Evolutionary conservation across 2,888 invertebrate species (phyloP), one percentile per base, ranked within the genome.

Genomic region (Arge pagana): DNA sequence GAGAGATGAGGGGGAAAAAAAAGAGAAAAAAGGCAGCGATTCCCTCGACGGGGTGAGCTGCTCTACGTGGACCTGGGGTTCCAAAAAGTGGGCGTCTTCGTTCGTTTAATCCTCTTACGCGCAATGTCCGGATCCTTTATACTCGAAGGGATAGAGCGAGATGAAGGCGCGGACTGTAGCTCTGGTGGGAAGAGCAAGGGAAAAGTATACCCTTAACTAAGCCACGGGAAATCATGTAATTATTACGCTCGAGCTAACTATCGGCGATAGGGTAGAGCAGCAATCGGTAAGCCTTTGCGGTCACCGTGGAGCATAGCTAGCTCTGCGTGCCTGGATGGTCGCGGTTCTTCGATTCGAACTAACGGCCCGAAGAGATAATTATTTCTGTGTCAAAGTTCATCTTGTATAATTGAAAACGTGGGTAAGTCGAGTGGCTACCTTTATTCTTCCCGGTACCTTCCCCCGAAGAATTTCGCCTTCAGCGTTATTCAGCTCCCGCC

Each of bases 341-440:
- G 48, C 37, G 52, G 54, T 56, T 55, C 58, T 26, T 13, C 37
- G 43, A 51, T 54, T 54, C 59, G 52, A 58, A 58, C 53, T 68
- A 70, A 70, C 69, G 70, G 70, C 53, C 61, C 64, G 57, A 57
- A 65, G 63, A 65, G 67, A 68, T 72, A 70, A 74, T 74, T 72
- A 70, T 71, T 71, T 70, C 61, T 65, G 68, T 67, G 70, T 61
- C 67, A 63, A 64, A 67, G 69, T 70, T 70, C 70, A 67, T 66
- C 67, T 67, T 58, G 63, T 68, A 68, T 72, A 71, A 73, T 74
- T 72, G 72, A 68, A 70, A 72, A 72, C 72, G 70, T 72, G 68
- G 67, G 62, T 68, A 68, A 72, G 33, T 33, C 45, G 21, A 45
- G 15, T 11, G 33, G 33, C 11, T 30, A 19, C 28, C 42, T 42